A percentile compares a stretch with the other conserved stretches of the same genome.
phyloP scores from a whole-genome alignment of 2,797 vertebrate genomes.

The Pseudochirops cupreus region DNA sequence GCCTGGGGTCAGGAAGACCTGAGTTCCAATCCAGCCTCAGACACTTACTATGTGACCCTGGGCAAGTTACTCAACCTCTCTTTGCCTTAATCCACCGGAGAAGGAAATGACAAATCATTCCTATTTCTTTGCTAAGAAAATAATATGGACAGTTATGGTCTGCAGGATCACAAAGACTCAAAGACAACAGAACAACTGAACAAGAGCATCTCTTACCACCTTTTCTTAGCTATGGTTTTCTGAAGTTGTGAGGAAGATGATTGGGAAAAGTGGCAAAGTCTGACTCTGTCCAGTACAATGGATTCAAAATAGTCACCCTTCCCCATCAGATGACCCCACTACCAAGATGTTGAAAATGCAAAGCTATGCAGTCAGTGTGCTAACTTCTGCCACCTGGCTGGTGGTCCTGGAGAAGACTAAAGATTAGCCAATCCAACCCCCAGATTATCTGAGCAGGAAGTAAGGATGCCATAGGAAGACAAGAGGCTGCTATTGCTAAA shows the following conservation, averaged over 20 bases:
- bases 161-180: background rate
- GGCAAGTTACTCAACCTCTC: background rate
- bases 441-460: background rate
- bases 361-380: background rate
- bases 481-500: background rate
- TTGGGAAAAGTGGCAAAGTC: background rate
- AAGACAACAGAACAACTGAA: background rate
- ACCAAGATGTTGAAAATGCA: background rate
- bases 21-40: background rate
- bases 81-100: background rate
- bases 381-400: background rate
- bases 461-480: background rate
- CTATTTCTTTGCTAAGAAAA: background rate
- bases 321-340: background rate
- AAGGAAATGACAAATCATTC: too few species aligned
- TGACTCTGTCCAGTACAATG: background rate
- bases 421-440: background rate
- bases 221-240: background rate
- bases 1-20: background rate
- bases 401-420: background rate
- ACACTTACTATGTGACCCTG: background rate
- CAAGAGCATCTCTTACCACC: background rate
- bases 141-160: background rate
- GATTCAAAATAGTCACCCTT: background rate
- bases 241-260: background rate